Percentiles rank a stretch among this genome's conserved stretches.
These are phyloP conservation scores for Zhengitettix transpicula DNA, from an alignment of 2,888 invertebrate species.

Conservation along the genomic window DNA sequence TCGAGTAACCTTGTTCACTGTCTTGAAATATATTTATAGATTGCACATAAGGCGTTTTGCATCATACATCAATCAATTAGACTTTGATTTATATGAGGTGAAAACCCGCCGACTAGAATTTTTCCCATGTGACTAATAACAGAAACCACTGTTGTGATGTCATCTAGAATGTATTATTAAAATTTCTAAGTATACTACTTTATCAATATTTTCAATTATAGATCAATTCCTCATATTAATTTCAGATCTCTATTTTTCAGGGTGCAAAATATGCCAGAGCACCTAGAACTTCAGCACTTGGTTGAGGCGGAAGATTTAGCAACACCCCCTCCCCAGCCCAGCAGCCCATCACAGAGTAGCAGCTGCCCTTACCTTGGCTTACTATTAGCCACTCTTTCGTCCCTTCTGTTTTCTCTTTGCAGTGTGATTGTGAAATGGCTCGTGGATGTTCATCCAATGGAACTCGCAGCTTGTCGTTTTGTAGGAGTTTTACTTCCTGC, in stretches of 20 bases:
- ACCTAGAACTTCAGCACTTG: constrained; percentile 63
- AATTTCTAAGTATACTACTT: too few relatives aligned
- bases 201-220: too few relatives aligned
- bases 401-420: constrained; percentile 77
- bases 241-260: not conserved
- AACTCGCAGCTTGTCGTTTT: constrained; percentile 74
- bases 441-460: constrained; percentile 70
- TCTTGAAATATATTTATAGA: too few relatives aligned
- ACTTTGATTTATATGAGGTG: too few relatives aligned
- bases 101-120: too few relatives aligned
- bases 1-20: too few relatives aligned
- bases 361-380: constrained; percentile 65
- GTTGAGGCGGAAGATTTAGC: constrained; percentile 28
- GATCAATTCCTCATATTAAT: too few relatives aligned
- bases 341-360: constrained; percentile 28
- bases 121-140: too few relatives aligned
- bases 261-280: constrained; percentile 47
- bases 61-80: too few relatives aligned
- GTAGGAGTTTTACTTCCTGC: constrained; percentile 67
- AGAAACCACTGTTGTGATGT: too few relatives aligned
- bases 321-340: not conserved
- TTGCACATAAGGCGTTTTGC: too few relatives aligned
- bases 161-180: too few relatives aligned
- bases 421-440: constrained; percentile 83
- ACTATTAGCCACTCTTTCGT: constrained; percentile 68